A percentile compares a stretch with the other conserved stretches of the same genome.
Conservation (phyloP, 2,888 invertebrate species). For the Drosophila nr. perissopoda region DNA sequence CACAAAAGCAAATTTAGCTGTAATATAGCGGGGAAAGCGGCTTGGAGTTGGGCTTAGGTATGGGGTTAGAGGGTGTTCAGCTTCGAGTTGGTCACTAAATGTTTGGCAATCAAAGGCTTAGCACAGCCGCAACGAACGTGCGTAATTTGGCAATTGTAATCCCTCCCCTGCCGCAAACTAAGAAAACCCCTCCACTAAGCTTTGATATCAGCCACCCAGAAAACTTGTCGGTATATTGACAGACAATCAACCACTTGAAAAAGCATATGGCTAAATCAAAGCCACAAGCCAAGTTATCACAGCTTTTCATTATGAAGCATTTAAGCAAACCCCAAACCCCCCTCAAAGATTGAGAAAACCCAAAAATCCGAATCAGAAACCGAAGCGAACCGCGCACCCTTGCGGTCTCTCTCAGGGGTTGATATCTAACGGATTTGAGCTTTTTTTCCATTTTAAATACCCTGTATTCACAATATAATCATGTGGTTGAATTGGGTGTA, state of each 20-base stretch:
- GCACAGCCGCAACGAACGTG: slow-evolving; percentile 50
- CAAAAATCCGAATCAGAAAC: slow-evolving; percentile 32
- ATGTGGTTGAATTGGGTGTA: not conserved
- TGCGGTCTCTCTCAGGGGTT: slow-evolving; percentile 45
- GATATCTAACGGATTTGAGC: slow-evolving; percentile 45
- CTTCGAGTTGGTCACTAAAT: slow-evolving; percentile 20
- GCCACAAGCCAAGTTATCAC: slow-evolving; percentile 71
- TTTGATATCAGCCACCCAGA: slow-evolving; percentile 15
- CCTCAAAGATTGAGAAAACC: slow-evolving; percentile 11
- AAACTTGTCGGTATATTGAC: slow-evolving; percentile 66
- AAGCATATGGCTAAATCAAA: slow-evolving; percentile 71
- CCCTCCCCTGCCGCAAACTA: slow-evolving; percentile 4
- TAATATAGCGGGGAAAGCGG: slow-evolving; percentile 3
- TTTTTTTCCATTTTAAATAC: slow-evolving; percentile 36
- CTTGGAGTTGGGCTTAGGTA: not conserved
- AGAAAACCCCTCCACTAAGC: not conserved
- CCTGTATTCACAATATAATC: slow-evolving; percentile 10
- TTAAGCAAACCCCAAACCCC: slow-evolving; percentile 56
- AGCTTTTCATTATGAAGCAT: slow-evolving; percentile 78
- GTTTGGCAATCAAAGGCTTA: slow-evolving; percentile 74
- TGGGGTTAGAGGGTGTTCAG: not conserved
- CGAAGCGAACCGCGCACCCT: slow-evolving; percentile 44
- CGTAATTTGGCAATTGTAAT: slow-evolving; percentile 59
- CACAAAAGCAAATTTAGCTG: slow-evolving; percentile 48
- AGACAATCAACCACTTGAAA: slow-evolving; percentile 78